A percentile compares a stretch with the other conserved stretches of the same genome.
These are phyloP conservation scores for Rynchops niger DNA, from an alignment of 2,113 vertebrate species.

Conservation along the genomic window DNA sequence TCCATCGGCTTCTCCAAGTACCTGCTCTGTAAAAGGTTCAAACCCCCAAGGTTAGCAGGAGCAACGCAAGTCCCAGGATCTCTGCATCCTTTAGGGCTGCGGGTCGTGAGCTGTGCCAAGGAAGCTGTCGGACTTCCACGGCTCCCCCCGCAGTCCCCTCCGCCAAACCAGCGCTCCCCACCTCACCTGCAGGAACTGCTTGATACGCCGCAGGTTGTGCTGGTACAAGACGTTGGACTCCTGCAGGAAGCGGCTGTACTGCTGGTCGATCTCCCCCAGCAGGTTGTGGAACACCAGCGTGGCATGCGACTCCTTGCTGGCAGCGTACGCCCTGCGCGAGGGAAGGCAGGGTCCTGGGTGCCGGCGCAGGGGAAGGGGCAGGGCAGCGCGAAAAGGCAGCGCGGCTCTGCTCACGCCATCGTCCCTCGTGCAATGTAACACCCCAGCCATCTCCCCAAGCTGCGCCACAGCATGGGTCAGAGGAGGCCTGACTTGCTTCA, in stretches of 20 bases:
- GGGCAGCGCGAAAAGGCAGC: not conserved
- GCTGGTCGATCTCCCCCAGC: constrained; percentile 97
- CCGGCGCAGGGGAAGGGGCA: not conserved
- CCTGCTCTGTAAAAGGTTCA: constrained; percentile 81
- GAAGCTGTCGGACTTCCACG: fast-evolving
- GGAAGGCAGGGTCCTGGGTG: not conserved
- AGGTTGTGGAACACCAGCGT: constrained; percentile 98
- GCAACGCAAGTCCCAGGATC: fast-evolving
- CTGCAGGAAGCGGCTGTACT: constrained; percentile 97
- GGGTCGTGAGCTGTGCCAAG: not conserved
- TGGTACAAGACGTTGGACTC: constrained; percentile 98
- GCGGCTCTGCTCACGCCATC: not conserved
- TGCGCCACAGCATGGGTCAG: no score
- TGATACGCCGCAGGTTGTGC: constrained; percentile 96
- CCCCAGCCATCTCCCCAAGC: not conserved
- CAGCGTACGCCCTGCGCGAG: constrained; percentile 86
- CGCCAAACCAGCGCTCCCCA: not conserved
- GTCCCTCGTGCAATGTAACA: fast-evolving
- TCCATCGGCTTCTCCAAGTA: constrained; percentile 98
- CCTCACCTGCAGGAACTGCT: constrained; percentile 92
- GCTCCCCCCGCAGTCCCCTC: no score
- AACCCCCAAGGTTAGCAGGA: not conserved
- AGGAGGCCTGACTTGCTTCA: not conserved
- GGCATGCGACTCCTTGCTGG: constrained; percentile 96
- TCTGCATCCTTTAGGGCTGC: not conserved